Evolutionary conservation across 1,140 invertebrate genomes (phyloP), one percentile per base, ranked within the genome.

Genomic region (Pseudomyrmex dendroicus): DNA sequence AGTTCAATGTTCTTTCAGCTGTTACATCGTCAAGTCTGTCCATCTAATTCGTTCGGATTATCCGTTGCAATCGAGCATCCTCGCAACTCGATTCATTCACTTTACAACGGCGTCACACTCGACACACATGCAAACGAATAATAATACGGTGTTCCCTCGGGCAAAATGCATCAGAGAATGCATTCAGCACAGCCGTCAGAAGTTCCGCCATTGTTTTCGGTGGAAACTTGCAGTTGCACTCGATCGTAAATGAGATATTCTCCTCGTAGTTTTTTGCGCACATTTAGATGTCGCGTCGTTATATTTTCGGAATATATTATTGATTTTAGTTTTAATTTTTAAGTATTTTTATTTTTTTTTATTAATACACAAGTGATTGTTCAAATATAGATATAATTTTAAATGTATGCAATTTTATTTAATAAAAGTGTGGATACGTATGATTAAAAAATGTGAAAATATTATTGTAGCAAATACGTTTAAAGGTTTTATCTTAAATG

Each of bases 1-100:
- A 25, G 7, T n/a, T 10, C n/a, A n/a, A 25, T 13, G 3, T 74
- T 62, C 25, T 63, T 22, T 63, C 46, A 63, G 22, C 73, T 63
- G 70, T 62, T 62, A 56, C 57, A 35, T 63, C 20, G 57, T 61
- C 20, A 20, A 59, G 56, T 17, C 12, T 63, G 15, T 17, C 15
- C 15, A 13, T 5, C n/a, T 54, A 73, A 73, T 66, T 25, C 35
- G 46, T 12, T 46, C 54, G 22, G 63, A 85, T 50, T 54, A 13
- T 83, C 48, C 35, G 25, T 25, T 46, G 56, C 25, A 76, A 68
- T 85, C 59, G 78, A 74, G 54, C 78, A 83, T 70, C 52, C n/a
- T 7, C 54, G 50, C 35, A 17, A 48, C 48, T 61, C 48, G 56
- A 48, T 35, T 35, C 70, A 61, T 85, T 83, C 73, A 76, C 46